phyloP scores from a whole-genome alignment of 35 echinoderm and acorn worm species.

The Nesometra sesokonis region DNA sequence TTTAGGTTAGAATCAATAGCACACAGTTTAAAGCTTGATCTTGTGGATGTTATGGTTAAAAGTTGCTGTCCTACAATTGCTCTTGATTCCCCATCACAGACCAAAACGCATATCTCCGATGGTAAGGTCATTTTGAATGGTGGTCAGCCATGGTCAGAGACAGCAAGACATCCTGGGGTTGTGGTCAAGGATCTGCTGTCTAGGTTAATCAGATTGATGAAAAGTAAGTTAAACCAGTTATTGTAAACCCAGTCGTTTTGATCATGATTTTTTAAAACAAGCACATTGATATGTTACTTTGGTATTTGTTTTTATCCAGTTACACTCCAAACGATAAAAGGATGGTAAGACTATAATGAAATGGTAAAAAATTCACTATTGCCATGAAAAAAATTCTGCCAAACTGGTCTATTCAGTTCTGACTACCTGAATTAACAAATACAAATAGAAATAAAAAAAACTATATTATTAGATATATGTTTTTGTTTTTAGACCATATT shows the following conservation, averaged over 20 bases:
- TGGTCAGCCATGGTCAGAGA: background rate
- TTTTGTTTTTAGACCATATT: constrained; percentile 37
- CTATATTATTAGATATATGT: background rate
- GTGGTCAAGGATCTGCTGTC: constrained; percentile 63
- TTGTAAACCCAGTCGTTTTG: too few species aligned
- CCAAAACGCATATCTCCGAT: background rate
- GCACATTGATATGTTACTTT: too few species aligned
- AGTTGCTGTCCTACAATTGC: constrained; percentile 80
- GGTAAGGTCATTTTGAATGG: background rate
- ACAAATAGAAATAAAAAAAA: too few species aligned
- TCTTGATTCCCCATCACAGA: constrained; percentile 9
- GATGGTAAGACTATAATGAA: background rate
- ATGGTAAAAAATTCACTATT: too few species aligned
- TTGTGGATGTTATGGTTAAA: constrained; percentile 71
- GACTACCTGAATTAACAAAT: too few species aligned
- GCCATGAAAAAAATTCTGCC: too few species aligned
- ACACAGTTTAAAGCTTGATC: constrained; percentile 71
- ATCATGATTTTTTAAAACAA: too few species aligned
- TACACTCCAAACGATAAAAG: too few species aligned
- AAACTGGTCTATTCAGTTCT: too few species aligned
- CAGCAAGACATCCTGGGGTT: constrained; percentile 39
- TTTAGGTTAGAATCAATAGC: constrained; percentile 78
- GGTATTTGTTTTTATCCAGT: too few species aligned
- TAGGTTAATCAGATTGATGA: constrained; percentile 69
- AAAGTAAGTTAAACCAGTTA: constrained; percentile 68